phyloP scores from a whole-genome alignment of 2,113 vertebrate genomes.

The Ophiodon elongatus region DNA sequence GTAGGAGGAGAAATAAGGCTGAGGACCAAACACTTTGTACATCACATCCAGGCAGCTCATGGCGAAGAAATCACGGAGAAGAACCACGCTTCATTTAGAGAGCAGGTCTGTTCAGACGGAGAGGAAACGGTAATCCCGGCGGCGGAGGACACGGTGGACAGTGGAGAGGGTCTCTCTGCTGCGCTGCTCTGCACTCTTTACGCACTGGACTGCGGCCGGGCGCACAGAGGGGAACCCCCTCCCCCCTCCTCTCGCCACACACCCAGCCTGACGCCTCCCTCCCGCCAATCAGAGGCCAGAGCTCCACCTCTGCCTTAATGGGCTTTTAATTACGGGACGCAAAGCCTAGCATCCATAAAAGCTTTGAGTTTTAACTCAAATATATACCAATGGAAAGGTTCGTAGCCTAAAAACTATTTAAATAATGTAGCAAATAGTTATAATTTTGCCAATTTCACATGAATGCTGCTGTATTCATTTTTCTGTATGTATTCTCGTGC shows the following conservation, averaged over 20 bases:
- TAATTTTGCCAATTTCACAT: not conserved
- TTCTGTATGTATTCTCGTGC: not conserved
- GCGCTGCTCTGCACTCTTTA: slow-evolving; percentile 57
- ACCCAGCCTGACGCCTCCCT: slow-evolving; percentile 30
- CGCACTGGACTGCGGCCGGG: slow-evolving; percentile 47
- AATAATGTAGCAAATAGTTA: not conserved
- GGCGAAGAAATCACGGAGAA: slow-evolving; percentile 85
- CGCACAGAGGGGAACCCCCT: slow-evolving; percentile 23
- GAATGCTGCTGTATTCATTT: not conserved
- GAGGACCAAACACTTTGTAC: slow-evolving; percentile 96
- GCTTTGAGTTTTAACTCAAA: not conserved
- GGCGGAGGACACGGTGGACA: not conserved
- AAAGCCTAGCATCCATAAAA: not conserved
- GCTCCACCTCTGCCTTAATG: slow-evolving; percentile 53
- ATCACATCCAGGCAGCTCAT: slow-evolving; percentile 99
- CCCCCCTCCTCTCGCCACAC: slow-evolving; percentile 4
- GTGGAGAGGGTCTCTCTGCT: slow-evolving; percentile 2
- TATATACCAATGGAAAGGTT: not conserved
- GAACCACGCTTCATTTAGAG: slow-evolving; percentile 79
- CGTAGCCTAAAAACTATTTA: not conserved
- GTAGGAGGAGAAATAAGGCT: slow-evolving; percentile 92
- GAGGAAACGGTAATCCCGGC: slow-evolving; percentile 48
- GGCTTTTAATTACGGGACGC: slow-evolving; percentile 42
- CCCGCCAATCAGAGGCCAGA: slow-evolving; percentile 63
- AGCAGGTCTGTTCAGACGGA: slow-evolving; percentile 27